Conservation (phyloP, 2,888 invertebrate genomes). For the Apotomis turbidana region DNA sequence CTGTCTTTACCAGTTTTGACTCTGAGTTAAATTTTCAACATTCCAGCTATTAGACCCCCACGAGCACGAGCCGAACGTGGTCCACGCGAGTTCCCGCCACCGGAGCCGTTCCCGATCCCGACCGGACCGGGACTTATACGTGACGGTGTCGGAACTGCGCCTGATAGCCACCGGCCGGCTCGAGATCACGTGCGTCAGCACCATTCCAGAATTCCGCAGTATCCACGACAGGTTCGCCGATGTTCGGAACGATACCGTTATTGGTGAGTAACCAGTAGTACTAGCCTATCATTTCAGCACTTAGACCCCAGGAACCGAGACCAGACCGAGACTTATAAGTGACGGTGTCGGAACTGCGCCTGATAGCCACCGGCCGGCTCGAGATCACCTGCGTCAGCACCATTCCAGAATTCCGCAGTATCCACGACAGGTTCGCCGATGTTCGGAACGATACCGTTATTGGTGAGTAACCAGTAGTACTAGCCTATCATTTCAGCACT, state of each 20-base stretch:
- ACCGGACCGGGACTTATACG: constrained; percentile 85
- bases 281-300: neutral
- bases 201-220: constrained; percentile 90
- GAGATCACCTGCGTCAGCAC: constrained; percentile 91
- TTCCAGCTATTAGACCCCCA: constrained; percentile 19
- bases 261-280: constrained; percentile 74
- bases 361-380: constrained; percentile 87
- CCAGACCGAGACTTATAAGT: constrained; percentile 86
- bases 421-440: constrained; percentile 89
- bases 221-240: constrained; percentile 90
- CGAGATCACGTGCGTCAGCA: constrained; percentile 90
- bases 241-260: constrained; percentile 87
- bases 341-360: constrained; percentile 88
- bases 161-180: constrained; percentile 87
- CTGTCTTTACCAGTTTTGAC: too few species aligned
- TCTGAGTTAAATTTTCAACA: too few species aligned
- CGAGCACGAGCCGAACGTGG: constrained; percentile 56
- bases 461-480: constrained; percentile 70
- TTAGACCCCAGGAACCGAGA: too few species aligned
- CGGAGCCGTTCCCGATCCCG: constrained; percentile 70
- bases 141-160: constrained; percentile 89
- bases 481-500: neutral
- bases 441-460: constrained; percentile 87
- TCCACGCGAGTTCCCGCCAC: constrained; percentile 68
- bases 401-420: constrained; percentile 89